Conservation (phyloP, 2,888 invertebrate species). For the Dicroscelio sp. region DNA sequence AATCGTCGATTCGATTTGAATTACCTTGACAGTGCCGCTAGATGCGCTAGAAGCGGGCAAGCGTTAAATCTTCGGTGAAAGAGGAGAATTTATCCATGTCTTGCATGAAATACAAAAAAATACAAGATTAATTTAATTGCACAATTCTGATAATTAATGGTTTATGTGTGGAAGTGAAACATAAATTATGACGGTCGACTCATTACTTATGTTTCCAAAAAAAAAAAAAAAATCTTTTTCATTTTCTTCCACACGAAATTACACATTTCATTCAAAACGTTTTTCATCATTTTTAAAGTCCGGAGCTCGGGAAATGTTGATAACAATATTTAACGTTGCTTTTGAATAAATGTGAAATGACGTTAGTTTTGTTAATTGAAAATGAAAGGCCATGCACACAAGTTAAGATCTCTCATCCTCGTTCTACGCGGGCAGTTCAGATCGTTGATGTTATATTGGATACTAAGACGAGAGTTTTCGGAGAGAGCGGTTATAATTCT, state of each 20-base stretch:
- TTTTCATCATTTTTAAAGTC: background rate
- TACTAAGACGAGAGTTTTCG: slow-evolving; percentile 85
- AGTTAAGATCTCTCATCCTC: slow-evolving; percentile 87
- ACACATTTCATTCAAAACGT: background rate
- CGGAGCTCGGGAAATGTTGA: no score
- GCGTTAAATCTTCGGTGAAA: slow-evolving; percentile 91
- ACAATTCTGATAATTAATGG: slow-evolving; percentile 69
- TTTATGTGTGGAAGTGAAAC: slow-evolving; percentile 26
- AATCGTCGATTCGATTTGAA: slow-evolving; percentile 58
- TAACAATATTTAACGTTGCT: background rate
- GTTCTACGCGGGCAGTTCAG: slow-evolving; percentile 81
- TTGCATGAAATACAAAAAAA: slow-evolving; percentile 87
- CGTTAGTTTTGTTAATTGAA: slow-evolving; percentile 37
- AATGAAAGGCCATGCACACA: slow-evolving; percentile 42
- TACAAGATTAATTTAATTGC: slow-evolving; percentile 81
- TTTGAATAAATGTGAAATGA: background rate
- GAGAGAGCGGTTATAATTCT: slow-evolving; percentile 88
- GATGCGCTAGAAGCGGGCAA: slow-evolving; percentile 91
- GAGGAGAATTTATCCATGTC: slow-evolving; percentile 91
- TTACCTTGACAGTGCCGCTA: slow-evolving; percentile 91
- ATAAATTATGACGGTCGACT: slow-evolving; percentile 51
- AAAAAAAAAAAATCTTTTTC: no score
- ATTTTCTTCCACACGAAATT: background rate
- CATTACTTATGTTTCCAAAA: slow-evolving; percentile 58
- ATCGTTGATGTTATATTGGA: slow-evolving; percentile 78